Evolutionary conservation across 2,113 vertebrate species (phyloP), one percentile per base, ranked within the genome.

Genomic region (Penelope pileata): DNA sequence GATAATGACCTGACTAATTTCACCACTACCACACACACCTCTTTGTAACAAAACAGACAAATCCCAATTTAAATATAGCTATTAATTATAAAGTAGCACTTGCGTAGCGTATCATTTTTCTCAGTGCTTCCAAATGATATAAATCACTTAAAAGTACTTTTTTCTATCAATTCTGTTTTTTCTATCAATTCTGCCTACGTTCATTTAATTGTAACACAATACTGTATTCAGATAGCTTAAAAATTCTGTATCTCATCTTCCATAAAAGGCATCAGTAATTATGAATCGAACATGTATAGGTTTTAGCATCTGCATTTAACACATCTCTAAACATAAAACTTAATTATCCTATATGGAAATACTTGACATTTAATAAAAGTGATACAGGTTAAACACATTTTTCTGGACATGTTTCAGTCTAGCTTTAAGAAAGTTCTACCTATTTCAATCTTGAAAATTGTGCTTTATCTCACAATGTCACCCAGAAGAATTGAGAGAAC

Each of bases 321-420:
- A 27, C 30, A 91, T 87, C 59, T 95, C 43, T 75, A 86, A 86
- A 38, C 56, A 91, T 83, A 97, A 95, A 96, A 74, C 43, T 95
- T 63, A 90, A 87, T 95, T 93, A 86, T 93, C 53, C 63, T 91
- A 79, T 64, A 56, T 84, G 70, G 50, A 59, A 45, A 76, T 80
- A 93, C 54, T 86, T 91, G 86, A 51, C 68, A 77, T 82, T 96
- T 96, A 97, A 96, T 96, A 78, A 96, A 95, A 81, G 58, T 59
- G 93, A 75, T 62, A 72, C 40, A 56, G 30, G 63, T 56, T 51
- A 23, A 68, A 76, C 68, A 76, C 36, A 88, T 91, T 86, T 64
- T 93, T 94, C 83, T 91, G 83, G 74, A 88, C 50, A 23, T 36
- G 47, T 93, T 91, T 97, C 88, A 90, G 16, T 86, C 53, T 56